phyloP scores from a whole-genome alignment of 2,888 invertebrate genomes.

The Acronicta leporina region DNA sequence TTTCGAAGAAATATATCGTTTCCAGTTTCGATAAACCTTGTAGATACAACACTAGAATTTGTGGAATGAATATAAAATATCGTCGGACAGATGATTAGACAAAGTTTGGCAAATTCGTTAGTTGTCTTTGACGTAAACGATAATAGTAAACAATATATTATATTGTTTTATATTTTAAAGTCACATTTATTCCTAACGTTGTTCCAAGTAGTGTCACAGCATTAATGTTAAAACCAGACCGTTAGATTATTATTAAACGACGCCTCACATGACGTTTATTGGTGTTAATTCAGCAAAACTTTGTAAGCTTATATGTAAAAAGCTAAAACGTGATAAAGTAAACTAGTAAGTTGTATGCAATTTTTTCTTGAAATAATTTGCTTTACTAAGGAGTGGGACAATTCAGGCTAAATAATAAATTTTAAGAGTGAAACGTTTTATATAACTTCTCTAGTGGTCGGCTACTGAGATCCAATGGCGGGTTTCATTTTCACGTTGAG shows the following conservation, averaged over 20 bases:
- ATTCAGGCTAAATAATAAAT: too few relatives aligned
- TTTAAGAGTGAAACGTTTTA: too few relatives aligned
- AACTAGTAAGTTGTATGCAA: too few relatives aligned
- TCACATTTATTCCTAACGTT: conserved; percentile 22
- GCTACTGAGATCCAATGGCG: too few relatives aligned
- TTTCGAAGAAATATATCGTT: not conserved
- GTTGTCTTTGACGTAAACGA: too few relatives aligned
- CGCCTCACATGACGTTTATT: conserved; percentile 21
- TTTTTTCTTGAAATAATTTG: too few relatives aligned
- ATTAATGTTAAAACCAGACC: conserved; percentile 31
- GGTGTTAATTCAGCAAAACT: conserved; percentile 17
- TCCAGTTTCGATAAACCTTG: not conserved
- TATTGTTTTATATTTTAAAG: conserved; percentile 26
- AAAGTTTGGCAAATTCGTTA: too few relatives aligned
- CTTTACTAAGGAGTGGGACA: too few relatives aligned
- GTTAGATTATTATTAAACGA: conserved; percentile 40
- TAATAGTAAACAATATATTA: not conserved
- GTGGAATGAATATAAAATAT: too few relatives aligned
- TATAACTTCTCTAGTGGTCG: too few relatives aligned
- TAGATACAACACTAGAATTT: not conserved
- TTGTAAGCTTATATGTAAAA: conserved; percentile 16
- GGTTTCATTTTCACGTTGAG: too few relatives aligned
- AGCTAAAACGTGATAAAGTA: not conserved
- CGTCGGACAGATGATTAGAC: too few relatives aligned
- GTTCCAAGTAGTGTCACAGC: conserved; percentile 34